Evolutionary conservation across 2,888 invertebrate genomes (phyloP).

Genomic region (Chymomyza caudatula): DNA sequence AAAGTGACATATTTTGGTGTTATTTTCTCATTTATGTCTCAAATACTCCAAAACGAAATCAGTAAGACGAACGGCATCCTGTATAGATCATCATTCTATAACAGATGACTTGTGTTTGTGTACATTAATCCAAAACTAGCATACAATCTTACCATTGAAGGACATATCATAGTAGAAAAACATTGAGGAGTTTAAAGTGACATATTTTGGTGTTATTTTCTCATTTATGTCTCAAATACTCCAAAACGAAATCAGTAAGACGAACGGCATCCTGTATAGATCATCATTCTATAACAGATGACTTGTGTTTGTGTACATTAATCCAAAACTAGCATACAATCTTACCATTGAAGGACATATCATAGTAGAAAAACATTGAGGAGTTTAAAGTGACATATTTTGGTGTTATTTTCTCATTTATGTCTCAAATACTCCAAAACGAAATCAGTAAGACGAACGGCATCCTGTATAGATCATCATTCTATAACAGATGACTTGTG

Average conservation of each 20-base stretch:
- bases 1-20: conserved; percentile 20
- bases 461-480: conserved; percentile 24
- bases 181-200: conserved; percentile 38
- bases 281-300: conserved; percentile 43
- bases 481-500: conserved; percentile 38
- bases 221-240: conserved; percentile 22
- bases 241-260: conserved; percentile 19
- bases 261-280: conserved; percentile 50
- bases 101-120: conserved; percentile 39
- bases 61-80: conserved; percentile 26
- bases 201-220: conserved; percentile 19
- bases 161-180: background rate
- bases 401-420: background rate
- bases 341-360: too few relatives aligned
- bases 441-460: conserved; percentile 13
- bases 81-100: conserved; percentile 17
- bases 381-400: conserved; percentile 29
- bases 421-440: conserved; percentile 44
- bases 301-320: conserved; percentile 44
- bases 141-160: background rate
- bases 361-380: too few relatives aligned
- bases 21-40: conserved; percentile 28
- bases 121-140: background rate
- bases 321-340: background rate
- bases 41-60: conserved; percentile 34